phyloP scores from a whole-genome alignment of 2,888 invertebrate species.

The Alviniconcha strummeri region DNA sequence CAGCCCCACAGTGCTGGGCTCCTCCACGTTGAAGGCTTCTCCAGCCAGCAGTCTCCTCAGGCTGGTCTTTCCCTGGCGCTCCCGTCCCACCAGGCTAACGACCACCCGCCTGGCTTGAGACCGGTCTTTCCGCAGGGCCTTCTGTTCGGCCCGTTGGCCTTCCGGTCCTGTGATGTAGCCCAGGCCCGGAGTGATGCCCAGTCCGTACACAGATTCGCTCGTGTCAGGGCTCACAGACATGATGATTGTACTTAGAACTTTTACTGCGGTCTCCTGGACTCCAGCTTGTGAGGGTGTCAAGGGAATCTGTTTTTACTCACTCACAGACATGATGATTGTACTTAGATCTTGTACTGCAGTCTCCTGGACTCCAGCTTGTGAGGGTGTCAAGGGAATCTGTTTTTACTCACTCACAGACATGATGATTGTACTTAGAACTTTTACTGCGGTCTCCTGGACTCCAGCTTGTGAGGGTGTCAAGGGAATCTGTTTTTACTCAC shows the following conservation, averaged over 20 bases:
- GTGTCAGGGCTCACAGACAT: background rate
- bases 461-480: too few species aligned
- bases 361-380: too few species aligned
- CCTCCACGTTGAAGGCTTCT: slow-evolving; percentile 45
- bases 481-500: too few species aligned
- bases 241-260: background rate
- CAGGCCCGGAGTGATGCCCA: slow-evolving; percentile 50
- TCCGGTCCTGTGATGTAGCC: slow-evolving; percentile 51
- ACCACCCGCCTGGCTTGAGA: slow-evolving; percentile 47
- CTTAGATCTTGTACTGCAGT: background rate
- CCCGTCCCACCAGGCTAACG: slow-evolving; percentile 51
- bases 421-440: too few species aligned
- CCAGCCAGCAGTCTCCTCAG: slow-evolving; percentile 45
- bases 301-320: background rate
- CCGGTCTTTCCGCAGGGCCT: slow-evolving; percentile 44
- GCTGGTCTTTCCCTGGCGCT: slow-evolving; percentile 52
- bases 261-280: background rate
- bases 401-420: background rate
- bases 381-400: background rate
- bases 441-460: too few species aligned
- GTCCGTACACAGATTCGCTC: slow-evolving; percentile 43
- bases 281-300: background rate
- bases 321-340: background rate
- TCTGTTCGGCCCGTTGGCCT: slow-evolving; percentile 44
- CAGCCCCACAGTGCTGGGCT: slow-evolving; percentile 51